These are phyloP conservation scores for Henricia sp. DNA, from an alignment of 53 echinoderm and acorn worm genomes.

Conservation along the genomic window DNA sequence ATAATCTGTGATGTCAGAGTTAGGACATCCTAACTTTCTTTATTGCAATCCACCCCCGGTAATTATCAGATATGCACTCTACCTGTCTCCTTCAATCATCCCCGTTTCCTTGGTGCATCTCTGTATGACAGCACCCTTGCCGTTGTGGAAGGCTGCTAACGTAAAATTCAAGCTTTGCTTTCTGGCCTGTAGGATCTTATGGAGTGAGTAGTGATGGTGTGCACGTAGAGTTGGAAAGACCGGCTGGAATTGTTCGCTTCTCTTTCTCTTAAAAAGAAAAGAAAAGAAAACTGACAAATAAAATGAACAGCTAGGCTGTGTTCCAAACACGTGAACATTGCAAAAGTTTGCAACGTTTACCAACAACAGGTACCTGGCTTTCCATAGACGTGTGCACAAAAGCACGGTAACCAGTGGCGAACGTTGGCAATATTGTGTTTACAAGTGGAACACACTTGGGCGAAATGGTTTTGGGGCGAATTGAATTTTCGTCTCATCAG, in stretches of 20 bases:
- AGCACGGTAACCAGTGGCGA: no score
- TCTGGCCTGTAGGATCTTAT: slow-evolving; percentile 52
- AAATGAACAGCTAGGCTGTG: neutral
- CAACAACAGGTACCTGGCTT: no score
- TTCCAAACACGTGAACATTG: no score
- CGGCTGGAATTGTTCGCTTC: slow-evolving; percentile 3
- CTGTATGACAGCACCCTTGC: slow-evolving; percentile 75
- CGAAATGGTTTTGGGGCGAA: no score
- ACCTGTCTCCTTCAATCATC: slow-evolving; percentile 87
- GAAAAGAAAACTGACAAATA: neutral
- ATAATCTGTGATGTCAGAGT: no score
- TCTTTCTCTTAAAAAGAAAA: slow-evolving; percentile 12
- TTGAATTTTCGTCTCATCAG: no score
- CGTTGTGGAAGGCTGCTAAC: slow-evolving; percentile 54
- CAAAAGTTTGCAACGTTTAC: no score
- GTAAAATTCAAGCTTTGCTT: slow-evolving; percentile 66
- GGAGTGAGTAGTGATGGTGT: slow-evolving; percentile 63
- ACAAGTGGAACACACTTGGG: no score
- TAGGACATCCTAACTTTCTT: neutral
- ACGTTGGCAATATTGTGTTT: no score
- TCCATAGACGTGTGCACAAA: no score
- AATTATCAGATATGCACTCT: neutral
- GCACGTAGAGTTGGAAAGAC: slow-evolving; percentile 52
- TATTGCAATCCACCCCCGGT: neutral
- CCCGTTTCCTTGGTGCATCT: slow-evolving; percentile 59